Conservation (phyloP, 2,797 vertebrate species). For the Sandelia bainsii region DNA sequence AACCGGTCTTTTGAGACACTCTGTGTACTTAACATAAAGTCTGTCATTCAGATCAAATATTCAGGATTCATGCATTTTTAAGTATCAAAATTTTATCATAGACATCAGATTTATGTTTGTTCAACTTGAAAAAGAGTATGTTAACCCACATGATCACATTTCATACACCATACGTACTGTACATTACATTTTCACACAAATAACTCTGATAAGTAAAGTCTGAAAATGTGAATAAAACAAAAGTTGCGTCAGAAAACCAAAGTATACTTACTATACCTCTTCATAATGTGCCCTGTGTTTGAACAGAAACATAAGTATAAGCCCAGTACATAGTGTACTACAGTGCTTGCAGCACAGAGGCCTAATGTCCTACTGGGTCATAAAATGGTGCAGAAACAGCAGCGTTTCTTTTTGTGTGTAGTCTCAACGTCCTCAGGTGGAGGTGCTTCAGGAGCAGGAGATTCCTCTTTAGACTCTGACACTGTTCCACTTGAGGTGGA, state of each 20-base stretch:
- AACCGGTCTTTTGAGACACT: constrained; percentile 22
- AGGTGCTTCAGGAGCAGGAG: constrained; percentile 27
- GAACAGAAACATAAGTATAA: constrained; percentile 3
- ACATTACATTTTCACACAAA: background rate
- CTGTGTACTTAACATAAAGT: constrained; percentile 10
- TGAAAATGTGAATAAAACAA: too few relatives aligned
- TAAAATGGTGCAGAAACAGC: constrained; percentile 78
- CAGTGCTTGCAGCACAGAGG: background rate
- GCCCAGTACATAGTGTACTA: background rate
- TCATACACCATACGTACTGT: background rate
- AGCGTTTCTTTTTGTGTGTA: constrained; percentile 42
- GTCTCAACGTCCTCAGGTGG: constrained; percentile 31
- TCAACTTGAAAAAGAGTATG: background rate
- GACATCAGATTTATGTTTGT: constrained; percentile 3
- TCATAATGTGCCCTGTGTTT: constrained; percentile 1
- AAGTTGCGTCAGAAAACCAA: too few relatives aligned
- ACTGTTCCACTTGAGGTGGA: constrained; percentile 91
- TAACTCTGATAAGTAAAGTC: too few relatives aligned
- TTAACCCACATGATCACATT: background rate
- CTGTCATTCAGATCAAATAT: constrained; percentile 42
- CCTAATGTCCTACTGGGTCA: constrained; percentile 59
- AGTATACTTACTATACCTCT: background rate
- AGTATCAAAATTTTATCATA: constrained; percentile 36
- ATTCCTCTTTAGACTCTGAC: constrained; percentile 87
- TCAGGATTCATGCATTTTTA: constrained; percentile 39